Evolutionary conservation across 1,140 invertebrate genomes (phyloP), one percentile per base, ranked within the genome.

Genomic region (Brevipalpus yothersi): DNA sequence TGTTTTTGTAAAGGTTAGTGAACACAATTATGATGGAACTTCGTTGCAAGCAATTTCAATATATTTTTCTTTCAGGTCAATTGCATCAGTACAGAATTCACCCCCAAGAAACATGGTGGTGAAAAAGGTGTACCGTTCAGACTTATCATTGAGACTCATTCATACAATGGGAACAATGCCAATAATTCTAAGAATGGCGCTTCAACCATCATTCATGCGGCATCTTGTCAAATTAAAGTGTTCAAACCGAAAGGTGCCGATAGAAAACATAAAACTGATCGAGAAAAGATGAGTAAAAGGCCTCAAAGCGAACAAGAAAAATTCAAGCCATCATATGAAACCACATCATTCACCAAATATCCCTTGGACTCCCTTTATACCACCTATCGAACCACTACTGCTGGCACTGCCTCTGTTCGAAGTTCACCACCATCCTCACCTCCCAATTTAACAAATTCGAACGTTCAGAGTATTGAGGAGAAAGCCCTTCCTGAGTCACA

Each of bases 41-140:
- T 31, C 31, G 5, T 3, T 31, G 5, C 31, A 31, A 31, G 5
- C 23, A 2, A 4, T 12, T 11, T n/a, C 11, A 12, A 17, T 11
- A 61, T 54, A 60, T 54, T 63, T 63, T n/a, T 58, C 9, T 21
- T 67, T 53, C 60, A 73, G 83, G 82, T 95, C 3, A 91, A 96
- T 72, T 94, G 89, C 69, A 95, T 95, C 61, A 93, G 88, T 62
- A 95, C 92, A 4, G 92, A 95, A 73, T 96, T 96, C 69, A 95
- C 92, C 1, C 86, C 89, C 0, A 94, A 94, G 69, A 95, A 95
- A 70, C 92, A 96, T 72, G 92, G 92, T 39, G 91, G 92, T 4
- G 91, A 95, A 71, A 95, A 95, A 71, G 92, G 91, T 8, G 90
- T 95, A 12, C 91, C 91, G 39, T 95, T 96, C 73, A 78, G 91